Percentiles rank a stretch among this genome's conserved stretches.
Conservation (phyloP, 1,140 invertebrate genomes). For the Cardiocondyla obscurior region DNA sequence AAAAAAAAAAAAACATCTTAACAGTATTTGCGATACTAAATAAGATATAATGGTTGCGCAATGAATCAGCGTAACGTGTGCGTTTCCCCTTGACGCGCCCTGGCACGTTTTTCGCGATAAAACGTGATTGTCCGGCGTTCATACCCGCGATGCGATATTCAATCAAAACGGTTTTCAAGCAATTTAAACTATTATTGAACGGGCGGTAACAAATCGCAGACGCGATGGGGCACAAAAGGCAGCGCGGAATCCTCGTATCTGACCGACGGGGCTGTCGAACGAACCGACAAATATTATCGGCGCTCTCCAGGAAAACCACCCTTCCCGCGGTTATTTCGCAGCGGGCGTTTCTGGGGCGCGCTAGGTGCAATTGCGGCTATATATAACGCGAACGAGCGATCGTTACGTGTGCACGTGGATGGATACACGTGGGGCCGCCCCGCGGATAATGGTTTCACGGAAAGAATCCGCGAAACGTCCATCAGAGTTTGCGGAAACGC, state of each 20-base stretch:
- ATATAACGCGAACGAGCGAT: conserved; percentile 49
- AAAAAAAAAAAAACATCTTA: too few relatives aligned
- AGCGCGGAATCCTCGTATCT: background rate
- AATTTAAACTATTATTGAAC: conserved; percentile 9
- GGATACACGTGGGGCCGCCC: background rate
- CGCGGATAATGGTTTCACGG: conserved; percentile 24
- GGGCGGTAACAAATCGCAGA: conserved; percentile 20
- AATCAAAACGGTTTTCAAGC: conserved; percentile 28
- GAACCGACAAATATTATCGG: conserved; percentile 42
- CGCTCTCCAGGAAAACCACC: background rate
- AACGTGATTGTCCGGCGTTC: background rate
- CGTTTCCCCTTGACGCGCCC: background rate
- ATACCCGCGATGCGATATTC: background rate
- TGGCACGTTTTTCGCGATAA: background rate
- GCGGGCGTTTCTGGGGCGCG: background rate
- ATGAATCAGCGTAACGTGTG: conserved; percentile 2
- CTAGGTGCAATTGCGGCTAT: conserved; percentile 28
- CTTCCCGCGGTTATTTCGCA: background rate
- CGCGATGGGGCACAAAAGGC: conserved; percentile 16
- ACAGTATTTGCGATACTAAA: background rate
- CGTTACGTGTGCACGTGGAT: conserved; percentile 24
- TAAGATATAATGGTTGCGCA: background rate
- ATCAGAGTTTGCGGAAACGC: conserved; percentile 3
- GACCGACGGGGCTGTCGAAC: background rate
- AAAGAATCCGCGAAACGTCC: conserved; percentile 47